These are phyloP conservation scores for Lepus europaeus DNA, from an alignment of 2,113 vertebrate genomes.

Conservation along the genomic window DNA sequence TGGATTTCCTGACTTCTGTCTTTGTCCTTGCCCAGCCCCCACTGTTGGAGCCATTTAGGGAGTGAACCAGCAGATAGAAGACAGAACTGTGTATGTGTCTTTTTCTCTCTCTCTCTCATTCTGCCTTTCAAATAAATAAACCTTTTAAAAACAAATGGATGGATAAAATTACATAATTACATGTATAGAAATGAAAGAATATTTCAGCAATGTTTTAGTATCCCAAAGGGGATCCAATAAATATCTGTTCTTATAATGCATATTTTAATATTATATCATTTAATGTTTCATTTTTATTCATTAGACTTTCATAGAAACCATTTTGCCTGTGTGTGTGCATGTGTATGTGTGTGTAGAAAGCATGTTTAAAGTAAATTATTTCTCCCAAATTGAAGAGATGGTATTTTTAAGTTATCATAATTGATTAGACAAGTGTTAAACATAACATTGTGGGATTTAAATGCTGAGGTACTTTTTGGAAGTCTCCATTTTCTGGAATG, in stretches of 20 bases:
- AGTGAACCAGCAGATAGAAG: too few relatives aligned
- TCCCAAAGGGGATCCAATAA: not conserved
- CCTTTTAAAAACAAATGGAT: not conserved
- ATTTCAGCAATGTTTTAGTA: not conserved
- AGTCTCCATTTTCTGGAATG: not conserved
- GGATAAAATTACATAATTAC: not conserved
- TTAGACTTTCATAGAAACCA: not conserved
- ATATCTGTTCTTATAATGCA: not conserved
- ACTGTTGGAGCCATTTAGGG: too few relatives aligned
- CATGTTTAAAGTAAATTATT: not conserved
- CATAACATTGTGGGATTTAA: not conserved
- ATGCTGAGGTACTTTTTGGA: not conserved
- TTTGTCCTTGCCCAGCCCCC: too few relatives aligned
- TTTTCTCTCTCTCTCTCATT: too few relatives aligned
- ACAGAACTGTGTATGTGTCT: too few relatives aligned
- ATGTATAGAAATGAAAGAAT: not conserved
- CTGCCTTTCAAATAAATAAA: too few relatives aligned
- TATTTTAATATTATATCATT: not conserved
- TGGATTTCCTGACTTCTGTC: too few relatives aligned
- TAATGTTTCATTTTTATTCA: not conserved
- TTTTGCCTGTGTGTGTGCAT: not conserved
- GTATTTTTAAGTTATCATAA: not conserved
- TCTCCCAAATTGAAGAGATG: not conserved
- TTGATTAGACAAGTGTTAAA: not conserved
- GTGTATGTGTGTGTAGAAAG: not conserved